These are phyloP conservation scores for Danaus melanippus DNA, from an alignment of 1,140 invertebrate species.

Conservation along the genomic window DNA sequence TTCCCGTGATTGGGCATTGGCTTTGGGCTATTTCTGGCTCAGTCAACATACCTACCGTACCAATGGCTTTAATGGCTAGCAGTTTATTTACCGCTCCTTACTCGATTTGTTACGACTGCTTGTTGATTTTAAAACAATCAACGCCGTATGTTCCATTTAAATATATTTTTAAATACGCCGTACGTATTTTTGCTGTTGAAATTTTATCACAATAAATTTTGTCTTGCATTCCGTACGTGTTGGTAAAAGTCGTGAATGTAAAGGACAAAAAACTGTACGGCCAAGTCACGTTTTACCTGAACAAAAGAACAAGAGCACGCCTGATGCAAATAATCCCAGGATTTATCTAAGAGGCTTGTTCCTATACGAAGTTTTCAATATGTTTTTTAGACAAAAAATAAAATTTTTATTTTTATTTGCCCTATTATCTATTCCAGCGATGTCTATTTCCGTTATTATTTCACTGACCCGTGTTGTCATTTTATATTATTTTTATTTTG, in stretches of 20 bases:
- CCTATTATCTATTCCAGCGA: too few relatives aligned
- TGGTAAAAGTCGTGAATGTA: too few relatives aligned
- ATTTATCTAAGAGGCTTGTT: too few relatives aligned
- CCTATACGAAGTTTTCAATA: too few relatives aligned
- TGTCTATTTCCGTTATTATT: too few relatives aligned
- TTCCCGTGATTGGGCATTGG: conserved; percentile 34
- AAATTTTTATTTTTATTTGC: too few relatives aligned
- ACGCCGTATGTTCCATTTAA: conserved; percentile 1
- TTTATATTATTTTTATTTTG: conserved; percentile 26
- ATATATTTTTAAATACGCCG: too few relatives aligned
- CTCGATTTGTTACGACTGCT: conserved; percentile 44
- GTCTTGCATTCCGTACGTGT: too few relatives aligned
- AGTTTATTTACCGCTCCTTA: conserved; percentile 69
- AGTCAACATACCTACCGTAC: conserved; percentile 41
- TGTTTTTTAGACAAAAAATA: too few relatives aligned
- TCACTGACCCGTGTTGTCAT: conserved; percentile 2
- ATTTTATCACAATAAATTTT: too few relatives aligned
- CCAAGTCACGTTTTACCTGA: conserved; percentile 51
- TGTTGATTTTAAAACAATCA: conserved; percentile 42
- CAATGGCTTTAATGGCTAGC: conserved; percentile 54
- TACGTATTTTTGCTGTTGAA: too few relatives aligned
- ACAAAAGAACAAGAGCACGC: conserved; percentile 31
- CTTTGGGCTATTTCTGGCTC: conserved; percentile 55
- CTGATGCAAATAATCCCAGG: conserved; percentile 33
- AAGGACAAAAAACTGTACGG: conserved; percentile 18